These are phyloP conservation scores for Cottoperca gobio DNA, from an alignment of 2,797 vertebrate genomes.

Conservation along the genomic window DNA sequence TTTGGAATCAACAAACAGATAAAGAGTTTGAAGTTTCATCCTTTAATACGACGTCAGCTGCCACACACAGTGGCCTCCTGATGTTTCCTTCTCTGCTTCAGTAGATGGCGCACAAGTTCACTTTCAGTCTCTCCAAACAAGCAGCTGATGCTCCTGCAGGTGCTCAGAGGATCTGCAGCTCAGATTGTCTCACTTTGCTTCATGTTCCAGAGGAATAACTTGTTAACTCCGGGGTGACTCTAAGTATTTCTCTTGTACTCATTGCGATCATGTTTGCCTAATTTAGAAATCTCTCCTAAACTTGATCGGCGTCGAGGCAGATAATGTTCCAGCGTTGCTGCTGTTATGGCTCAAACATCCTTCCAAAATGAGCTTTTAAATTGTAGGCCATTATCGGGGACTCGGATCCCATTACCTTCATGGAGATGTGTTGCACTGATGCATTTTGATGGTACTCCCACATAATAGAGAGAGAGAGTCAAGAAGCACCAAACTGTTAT, in stretches of 20 bases:
- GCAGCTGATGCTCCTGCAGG: slow-evolving; percentile 25
- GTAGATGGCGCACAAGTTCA: slow-evolving; percentile 76
- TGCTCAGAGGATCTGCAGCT: slow-evolving; percentile 27
- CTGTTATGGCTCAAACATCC: slow-evolving; percentile 49
- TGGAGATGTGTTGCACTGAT: slow-evolving; percentile 51
- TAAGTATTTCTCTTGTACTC: slow-evolving; percentile 43
- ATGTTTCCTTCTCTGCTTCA: slow-evolving; percentile 56
- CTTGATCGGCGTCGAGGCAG: slow-evolving; percentile 37
- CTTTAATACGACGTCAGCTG: too few relatives aligned
- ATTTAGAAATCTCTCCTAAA: slow-evolving; percentile 47
- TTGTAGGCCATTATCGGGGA: slow-evolving; percentile 61
- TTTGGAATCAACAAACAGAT: too few relatives aligned
- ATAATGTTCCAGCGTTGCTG: slow-evolving; percentile 49
- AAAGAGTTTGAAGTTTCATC: too few relatives aligned
- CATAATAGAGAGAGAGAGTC: slow-evolving; percentile 56
- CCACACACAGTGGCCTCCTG: slow-evolving; percentile 26
- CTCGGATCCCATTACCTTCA: slow-evolving; percentile 61
- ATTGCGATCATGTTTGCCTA: slow-evolving; percentile 38
- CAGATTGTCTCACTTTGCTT: slow-evolving; percentile 28
- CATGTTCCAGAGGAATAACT: slow-evolving; percentile 34
- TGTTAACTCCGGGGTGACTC: slow-evolving; percentile 26
- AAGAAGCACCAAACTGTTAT: slow-evolving; percentile 58
- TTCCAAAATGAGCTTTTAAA: slow-evolving; percentile 64
- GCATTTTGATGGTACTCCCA: slow-evolving; percentile 67
- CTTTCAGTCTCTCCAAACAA: slow-evolving; percentile 11